These are phyloP conservation scores for Agriopis aurantiaria DNA, from an alignment of 2,888 invertebrate genomes.

Conservation along the genomic window DNA sequence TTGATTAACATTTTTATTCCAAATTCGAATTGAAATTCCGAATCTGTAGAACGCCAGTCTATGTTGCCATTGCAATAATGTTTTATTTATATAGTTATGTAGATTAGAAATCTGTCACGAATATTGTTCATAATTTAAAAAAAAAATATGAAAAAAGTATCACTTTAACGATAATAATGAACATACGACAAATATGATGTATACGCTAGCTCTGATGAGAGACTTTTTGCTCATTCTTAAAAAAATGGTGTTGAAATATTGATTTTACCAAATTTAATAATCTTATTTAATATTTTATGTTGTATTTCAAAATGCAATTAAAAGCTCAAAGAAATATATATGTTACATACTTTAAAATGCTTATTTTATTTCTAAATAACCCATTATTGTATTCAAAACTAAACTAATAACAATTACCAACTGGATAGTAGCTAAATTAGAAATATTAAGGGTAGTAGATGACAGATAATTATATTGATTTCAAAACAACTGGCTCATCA, in stretches of 20 bases:
- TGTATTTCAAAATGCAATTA: slow-evolving; percentile 94
- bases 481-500: background rate
- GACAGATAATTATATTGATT: background rate
- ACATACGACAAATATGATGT: slow-evolving; percentile 90
- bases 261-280: slow-evolving; percentile 92
- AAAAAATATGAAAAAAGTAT: slow-evolving; percentile 79
- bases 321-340: slow-evolving; percentile 95
- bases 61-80: slow-evolving; percentile 40
- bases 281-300: slow-evolving; percentile 94
- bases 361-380: slow-evolving; percentile 73
- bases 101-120: slow-evolving; percentile 48
- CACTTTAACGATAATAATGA: slow-evolving; percentile 87
- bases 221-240: slow-evolving; percentile 88
- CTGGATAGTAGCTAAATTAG: background rate
- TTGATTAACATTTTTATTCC: slow-evolving; percentile 12
- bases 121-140: slow-evolving; percentile 64
- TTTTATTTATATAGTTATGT: slow-evolving; percentile 40
- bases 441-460: too few relatives aligned
- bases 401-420: background rate
- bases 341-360: slow-evolving; percentile 89
- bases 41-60: slow-evolving; percentile 15
- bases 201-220: slow-evolving; percentile 91
- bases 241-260: slow-evolving; percentile 86
- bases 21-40: slow-evolving; percentile 18
- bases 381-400: slow-evolving; percentile 10